Base-by-base conservation (phyloP, 2,113 vertebrate species). In the Thalassarche chlororhynchos region DNA sequence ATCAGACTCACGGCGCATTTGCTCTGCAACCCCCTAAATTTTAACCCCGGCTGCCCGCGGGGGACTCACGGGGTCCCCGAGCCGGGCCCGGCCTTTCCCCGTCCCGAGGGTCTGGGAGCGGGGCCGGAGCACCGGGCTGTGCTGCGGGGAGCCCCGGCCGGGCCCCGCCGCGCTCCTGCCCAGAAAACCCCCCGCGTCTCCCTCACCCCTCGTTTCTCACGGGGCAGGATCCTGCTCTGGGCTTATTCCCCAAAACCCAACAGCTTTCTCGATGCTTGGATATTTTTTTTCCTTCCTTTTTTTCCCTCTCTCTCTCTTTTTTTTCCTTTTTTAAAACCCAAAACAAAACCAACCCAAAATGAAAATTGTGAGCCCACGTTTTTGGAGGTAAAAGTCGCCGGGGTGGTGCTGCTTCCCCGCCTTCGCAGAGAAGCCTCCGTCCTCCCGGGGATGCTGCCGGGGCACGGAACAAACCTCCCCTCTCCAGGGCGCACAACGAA, bases 231-330 rank as follows among this genome's bases (percentile, higher is more conserved):
- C 32, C 72, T 46, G 29, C 79, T 32, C 64, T 7, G 55, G 55
- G 8, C 9, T 78, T n/a, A 19, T 49, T 58, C 25, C 28, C 38
- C 17, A 7, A 58, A 84, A 68, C 28, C 55, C 46, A 38, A 19
- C 42, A 47, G 21, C 47, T 66, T 93, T 66, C 38, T 87, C 26
- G 3, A 14, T 40, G 46, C 32, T 72, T 17, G 18, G 13, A 6
- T 36, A 18, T 32, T 44, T 40, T 17, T 32, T n/a, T 2, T 2
- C 1, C 5, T 3, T 29, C 23, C 14, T 8, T 32, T 20, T 24
- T 36, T 61, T 15, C 2, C 12, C 3, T 40, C 5, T 17, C 1
- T 23, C 0, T 7, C 8, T 5, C 6, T 12, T 3, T 3, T 5
- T 6, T 18, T 3, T 7, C 8, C 11, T 4, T 6, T 34, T 9